These are phyloP conservation scores for Diarsia mendica DNA, from an alignment of 2,888 invertebrate species.

Conservation along the genomic window DNA sequence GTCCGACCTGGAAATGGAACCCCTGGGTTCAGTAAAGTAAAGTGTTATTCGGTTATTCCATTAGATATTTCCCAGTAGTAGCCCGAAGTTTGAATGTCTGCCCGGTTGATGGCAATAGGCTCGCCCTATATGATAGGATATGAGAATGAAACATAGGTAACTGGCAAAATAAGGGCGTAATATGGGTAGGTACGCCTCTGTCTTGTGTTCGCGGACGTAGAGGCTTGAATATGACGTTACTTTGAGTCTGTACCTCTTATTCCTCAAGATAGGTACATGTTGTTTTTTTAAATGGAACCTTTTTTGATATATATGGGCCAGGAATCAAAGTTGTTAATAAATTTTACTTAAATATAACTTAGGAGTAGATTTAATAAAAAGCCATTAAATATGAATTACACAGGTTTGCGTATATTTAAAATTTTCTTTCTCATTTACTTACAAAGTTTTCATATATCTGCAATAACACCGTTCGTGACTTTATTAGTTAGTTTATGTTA, in stretches of 20 bases:
- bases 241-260: background rate
- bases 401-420: slow-evolving; percentile 12
- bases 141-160: background rate
- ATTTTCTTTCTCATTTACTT: background rate
- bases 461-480: slow-evolving; percentile 14
- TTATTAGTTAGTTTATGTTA: background rate
- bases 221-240: background rate
- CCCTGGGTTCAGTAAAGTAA: background rate
- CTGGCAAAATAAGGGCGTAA: background rate
- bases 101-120: background rate
- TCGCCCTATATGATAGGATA: background rate
- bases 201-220: background rate
- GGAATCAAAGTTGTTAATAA: background rate
- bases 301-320: background rate
- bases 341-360: background rate
- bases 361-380: background rate
- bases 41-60: background rate
- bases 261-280: background rate
- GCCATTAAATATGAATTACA: background rate
- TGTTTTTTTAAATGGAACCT: background rate
- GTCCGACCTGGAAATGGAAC: too few species aligned
- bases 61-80: background rate
- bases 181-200: background rate
- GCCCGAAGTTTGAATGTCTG: background rate
- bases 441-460: background rate